Evolutionary conservation across 37 sponge, comb jelly and placozoan species (phyloP).

Genomic region (Chondrilla cf. caribensis): DNA sequence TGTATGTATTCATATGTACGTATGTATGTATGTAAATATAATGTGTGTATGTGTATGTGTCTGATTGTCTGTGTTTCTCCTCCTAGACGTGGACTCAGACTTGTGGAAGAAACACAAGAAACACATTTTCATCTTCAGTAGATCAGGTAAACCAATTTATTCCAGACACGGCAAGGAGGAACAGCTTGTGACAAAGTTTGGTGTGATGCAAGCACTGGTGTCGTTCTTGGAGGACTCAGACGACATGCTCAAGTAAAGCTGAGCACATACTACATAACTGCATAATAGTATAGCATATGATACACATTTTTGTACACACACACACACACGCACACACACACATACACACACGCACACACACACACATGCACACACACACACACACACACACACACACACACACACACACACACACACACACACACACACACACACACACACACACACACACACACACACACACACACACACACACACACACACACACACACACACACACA

Average conservation of each 20-base stretch:
- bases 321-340: not conserved
- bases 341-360: not conserved
- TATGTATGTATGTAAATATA: too few relatives aligned
- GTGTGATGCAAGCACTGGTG: conserved; percentile 97
- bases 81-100: conserved; percentile 71
- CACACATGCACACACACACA: not conserved
- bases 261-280: not conserved
- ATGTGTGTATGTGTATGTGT: too few relatives aligned
- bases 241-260: conserved; percentile 67
- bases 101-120: conserved; percentile 77
- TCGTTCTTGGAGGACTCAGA: conserved; percentile 87
- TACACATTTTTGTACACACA: not conserved
- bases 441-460: conserved; percentile 8
- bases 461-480: conserved; percentile 19
- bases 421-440: conserved; percentile 5
- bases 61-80: too few relatives aligned
- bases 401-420: not conserved
- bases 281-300: not conserved
- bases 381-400: not conserved
- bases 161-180: conserved; percentile 92
- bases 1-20: too few relatives aligned
- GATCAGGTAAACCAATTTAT: conserved; percentile 96
- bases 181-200: conserved; percentile 86
- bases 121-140: conserved; percentile 87
- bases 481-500: conserved; percentile 15